phyloP scores from a whole-genome alignment of 2,113 vertebrate species.

The Hystrix brachyura region DNA sequence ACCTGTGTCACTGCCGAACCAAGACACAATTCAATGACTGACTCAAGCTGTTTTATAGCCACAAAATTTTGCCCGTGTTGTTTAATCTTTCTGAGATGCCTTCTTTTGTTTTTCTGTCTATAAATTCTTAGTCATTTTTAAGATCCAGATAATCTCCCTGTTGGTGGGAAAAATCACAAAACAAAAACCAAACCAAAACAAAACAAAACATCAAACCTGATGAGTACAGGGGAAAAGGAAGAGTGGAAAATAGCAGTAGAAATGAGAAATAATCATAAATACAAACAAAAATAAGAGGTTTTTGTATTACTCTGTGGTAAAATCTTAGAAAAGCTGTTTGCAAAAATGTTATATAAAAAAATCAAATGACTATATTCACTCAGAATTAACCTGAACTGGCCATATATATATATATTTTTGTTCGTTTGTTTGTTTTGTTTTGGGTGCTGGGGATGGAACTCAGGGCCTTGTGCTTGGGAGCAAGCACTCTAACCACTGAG shows the following conservation, averaged over 20 bases:
- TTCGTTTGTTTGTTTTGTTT: too few relatives aligned
- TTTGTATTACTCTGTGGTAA: slow-evolving; percentile 8
- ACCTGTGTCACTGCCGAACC: background rate
- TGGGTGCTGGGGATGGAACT: too few relatives aligned
- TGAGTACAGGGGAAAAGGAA: background rate
- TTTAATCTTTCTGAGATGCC: background rate
- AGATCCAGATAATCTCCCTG: background rate
- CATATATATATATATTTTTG: too few relatives aligned
- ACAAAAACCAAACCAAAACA: background rate
- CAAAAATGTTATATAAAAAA: background rate
- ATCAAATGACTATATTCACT: background rate
- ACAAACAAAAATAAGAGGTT: background rate
- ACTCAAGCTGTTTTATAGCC: background rate
- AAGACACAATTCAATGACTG: background rate
- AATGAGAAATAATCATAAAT: background rate
- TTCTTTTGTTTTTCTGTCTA: background rate
- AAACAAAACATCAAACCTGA: background rate
- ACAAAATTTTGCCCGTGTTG: background rate
- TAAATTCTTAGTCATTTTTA: background rate
- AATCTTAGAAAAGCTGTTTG: background rate
- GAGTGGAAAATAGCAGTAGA: background rate
- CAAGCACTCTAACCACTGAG: too few relatives aligned
- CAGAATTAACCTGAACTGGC: background rate
- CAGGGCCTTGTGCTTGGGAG: too few relatives aligned
- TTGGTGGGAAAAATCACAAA: background rate